Evolutionary conservation across 2,113 vertebrate species (phyloP).

Genomic region (Tachysurus fulvidraco): DNA sequence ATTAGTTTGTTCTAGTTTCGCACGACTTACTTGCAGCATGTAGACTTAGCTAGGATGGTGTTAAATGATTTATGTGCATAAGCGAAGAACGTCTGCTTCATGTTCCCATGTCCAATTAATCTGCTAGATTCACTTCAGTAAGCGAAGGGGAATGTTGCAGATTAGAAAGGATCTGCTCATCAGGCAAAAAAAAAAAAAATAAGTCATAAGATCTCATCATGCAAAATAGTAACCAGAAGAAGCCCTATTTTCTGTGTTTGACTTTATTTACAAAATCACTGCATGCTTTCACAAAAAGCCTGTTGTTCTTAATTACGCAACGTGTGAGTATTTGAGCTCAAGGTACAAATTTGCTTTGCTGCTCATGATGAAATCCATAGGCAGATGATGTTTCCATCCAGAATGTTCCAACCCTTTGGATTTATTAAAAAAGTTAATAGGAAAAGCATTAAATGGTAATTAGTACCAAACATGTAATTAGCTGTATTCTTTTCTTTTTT

Average conservation of each 20-base stretch:
- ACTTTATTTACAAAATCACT: background rate
- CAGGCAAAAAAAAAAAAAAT: background rate
- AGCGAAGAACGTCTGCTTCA: background rate
- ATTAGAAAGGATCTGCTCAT: slow-evolving; percentile 24
- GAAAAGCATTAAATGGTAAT: slow-evolving; percentile 21
- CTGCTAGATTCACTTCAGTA: slow-evolving; percentile 6
- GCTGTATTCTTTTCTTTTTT: background rate
- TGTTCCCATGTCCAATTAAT: slow-evolving; percentile 14
- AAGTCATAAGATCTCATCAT: background rate
- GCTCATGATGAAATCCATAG: slow-evolving; percentile 25
- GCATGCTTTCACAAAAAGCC: background rate
- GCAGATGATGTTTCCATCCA: background rate
- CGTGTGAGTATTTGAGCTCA: slow-evolving; percentile 29
- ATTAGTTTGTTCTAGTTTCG: slow-evolving; percentile 10
- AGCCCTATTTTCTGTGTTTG: background rate
- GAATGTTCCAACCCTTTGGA: background rate
- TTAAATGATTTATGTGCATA: background rate
- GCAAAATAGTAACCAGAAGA: slow-evolving; percentile 12
- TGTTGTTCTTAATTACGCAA: slow-evolving; percentile 4
- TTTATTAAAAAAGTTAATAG: background rate
- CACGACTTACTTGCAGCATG: background rate
- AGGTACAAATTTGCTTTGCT: slow-evolving; percentile 36
- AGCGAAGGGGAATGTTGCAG: slow-evolving; percentile 21
- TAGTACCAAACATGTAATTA: background rate
- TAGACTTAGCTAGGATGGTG: background rate